These are phyloP conservation scores for Tiliacea aurago DNA, from an alignment of 2,888 invertebrate species.

Conservation along the genomic window DNA sequence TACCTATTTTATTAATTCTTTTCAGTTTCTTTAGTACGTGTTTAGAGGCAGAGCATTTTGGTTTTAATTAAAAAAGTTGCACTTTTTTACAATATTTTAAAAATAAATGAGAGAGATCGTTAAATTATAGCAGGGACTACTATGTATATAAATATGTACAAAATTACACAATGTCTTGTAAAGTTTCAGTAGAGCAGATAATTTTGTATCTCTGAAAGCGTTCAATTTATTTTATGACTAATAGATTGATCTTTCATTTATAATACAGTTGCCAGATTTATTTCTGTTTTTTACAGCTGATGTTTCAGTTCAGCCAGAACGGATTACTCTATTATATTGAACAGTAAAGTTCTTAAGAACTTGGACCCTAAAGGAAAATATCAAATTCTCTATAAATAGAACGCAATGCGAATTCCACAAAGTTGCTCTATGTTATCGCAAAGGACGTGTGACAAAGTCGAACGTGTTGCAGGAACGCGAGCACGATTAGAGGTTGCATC, in stretches of 20 bases:
- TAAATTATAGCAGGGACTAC: neutral
- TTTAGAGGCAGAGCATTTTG: neutral
- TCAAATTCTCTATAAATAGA: slow-evolving; percentile 48
- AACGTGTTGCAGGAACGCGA: slow-evolving; percentile 70
- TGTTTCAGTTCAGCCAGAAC: slow-evolving; percentile 9
- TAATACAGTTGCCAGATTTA: slow-evolving; percentile 22
- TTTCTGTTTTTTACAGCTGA: slow-evolving; percentile 11
- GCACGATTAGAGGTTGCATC: slow-evolving; percentile 79
- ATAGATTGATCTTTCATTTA: slow-evolving; percentile 18
- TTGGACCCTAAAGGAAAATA: slow-evolving; percentile 22
- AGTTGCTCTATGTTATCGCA: slow-evolving; percentile 52
- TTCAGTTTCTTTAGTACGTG: too few species aligned
- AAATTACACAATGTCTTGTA: neutral
- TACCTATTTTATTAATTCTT: neutral
- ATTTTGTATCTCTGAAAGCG: slow-evolving; percentile 14
- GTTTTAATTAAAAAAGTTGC: neutral
- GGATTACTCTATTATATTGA: slow-evolving; percentile 1
- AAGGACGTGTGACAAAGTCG: slow-evolving; percentile 61
- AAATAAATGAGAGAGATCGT: neutral
- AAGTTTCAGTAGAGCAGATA: slow-evolving; percentile 5
- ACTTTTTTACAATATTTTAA: neutral
- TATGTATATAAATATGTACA: slow-evolving; percentile 3
- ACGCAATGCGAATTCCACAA: slow-evolving; percentile 43
- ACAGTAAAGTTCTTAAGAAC: neutral
- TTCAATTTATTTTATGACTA: slow-evolving; percentile 32